A percentile compares a stretch with the other conserved stretches of the same genome.
Conservation (phyloP, 1,140 invertebrate species). For the Littorina saxatilis region DNA sequence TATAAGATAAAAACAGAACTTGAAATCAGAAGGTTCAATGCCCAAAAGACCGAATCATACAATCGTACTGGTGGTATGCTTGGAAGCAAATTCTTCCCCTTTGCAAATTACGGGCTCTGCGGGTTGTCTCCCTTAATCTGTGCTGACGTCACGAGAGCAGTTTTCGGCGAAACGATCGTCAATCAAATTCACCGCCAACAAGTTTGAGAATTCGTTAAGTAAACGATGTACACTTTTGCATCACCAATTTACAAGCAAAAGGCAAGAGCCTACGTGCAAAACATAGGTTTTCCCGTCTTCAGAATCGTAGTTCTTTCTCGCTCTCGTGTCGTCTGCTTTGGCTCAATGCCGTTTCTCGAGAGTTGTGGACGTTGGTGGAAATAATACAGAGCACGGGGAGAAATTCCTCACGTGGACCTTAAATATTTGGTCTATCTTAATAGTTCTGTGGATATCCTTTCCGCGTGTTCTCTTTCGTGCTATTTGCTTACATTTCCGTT, state of each 20-base stretch:
- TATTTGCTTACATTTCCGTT: not conserved
- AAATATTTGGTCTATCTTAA: too few relatives aligned
- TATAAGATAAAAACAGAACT: too few relatives aligned
- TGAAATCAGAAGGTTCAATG: too few relatives aligned
- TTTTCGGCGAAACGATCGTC: not conserved
- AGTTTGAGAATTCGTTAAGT: not conserved
- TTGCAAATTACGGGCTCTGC: not conserved
- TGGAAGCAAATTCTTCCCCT: too few relatives aligned
- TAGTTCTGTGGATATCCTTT: not conserved
- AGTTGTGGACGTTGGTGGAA: not conserved
- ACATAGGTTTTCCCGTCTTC: conserved; percentile 16
- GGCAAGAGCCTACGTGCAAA: conserved; percentile 21
- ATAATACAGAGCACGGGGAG: not conserved
- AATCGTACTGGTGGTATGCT: too few relatives aligned
- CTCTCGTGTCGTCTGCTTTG: not conserved
- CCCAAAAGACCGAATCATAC: too few relatives aligned
- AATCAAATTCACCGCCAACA: not conserved
- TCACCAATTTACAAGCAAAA: conserved; percentile 17
- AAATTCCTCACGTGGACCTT: too few relatives aligned
- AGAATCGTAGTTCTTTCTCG: not conserved
- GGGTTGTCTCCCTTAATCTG: not conserved
- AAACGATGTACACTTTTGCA: conserved; percentile 14
- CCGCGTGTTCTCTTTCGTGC: not conserved
- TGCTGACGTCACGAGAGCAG: not conserved
- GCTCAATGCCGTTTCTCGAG: not conserved